These are phyloP conservation scores for Aphrophora alni DNA, from an alignment of 2,888 invertebrate species.

Conservation along the genomic window DNA sequence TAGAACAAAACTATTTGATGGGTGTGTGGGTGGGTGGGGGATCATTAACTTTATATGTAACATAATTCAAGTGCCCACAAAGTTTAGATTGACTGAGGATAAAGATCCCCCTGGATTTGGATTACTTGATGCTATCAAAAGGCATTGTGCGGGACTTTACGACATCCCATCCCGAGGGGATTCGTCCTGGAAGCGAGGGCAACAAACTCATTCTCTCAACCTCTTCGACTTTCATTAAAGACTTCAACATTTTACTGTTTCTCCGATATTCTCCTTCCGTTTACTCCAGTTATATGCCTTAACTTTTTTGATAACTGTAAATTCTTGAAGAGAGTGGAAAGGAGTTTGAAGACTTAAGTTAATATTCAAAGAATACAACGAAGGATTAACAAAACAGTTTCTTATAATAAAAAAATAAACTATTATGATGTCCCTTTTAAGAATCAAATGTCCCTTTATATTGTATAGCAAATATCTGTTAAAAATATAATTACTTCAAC, in stretches of 20 bases:
- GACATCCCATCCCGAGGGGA: background rate
- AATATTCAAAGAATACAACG: too few species aligned
- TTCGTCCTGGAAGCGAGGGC: background rate
- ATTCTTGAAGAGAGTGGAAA: too few species aligned
- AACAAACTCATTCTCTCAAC: conserved; percentile 6
- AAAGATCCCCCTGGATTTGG: background rate
- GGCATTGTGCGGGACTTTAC: background rate
- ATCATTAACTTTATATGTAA: background rate
- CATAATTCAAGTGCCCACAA: background rate
- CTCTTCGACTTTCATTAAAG: conserved; percentile 2
- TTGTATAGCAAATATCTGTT: too few species aligned
- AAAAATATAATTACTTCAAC: too few species aligned
- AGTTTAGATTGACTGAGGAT: background rate
- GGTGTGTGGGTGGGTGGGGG: too few species aligned
- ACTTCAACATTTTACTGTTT: conserved; percentile 6
- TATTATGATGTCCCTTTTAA: too few species aligned
- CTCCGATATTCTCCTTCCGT: background rate
- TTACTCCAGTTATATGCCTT: background rate
- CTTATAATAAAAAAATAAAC: too few species aligned
- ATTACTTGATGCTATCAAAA: background rate
- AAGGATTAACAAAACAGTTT: too few species aligned
- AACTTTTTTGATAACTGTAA: background rate
- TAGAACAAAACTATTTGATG: too few species aligned
- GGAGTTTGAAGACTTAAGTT: too few species aligned
- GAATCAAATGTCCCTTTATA: too few species aligned